phyloP scores from a whole-genome alignment of 2,797 vertebrate genomes.

The Platalea minor region DNA sequence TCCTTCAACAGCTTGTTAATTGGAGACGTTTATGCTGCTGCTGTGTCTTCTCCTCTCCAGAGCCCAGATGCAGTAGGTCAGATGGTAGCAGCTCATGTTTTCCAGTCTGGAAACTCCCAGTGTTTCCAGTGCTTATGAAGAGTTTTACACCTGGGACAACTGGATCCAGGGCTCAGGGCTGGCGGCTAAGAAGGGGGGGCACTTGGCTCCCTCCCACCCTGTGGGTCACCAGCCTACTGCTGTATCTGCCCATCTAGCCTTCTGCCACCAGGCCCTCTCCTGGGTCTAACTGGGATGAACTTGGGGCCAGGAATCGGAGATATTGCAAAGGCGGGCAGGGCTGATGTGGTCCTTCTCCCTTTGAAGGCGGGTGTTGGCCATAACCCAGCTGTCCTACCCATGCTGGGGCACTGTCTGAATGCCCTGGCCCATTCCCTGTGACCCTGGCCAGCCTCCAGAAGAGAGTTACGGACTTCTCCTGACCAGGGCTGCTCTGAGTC shows the following conservation, averaged over 20 bases:
- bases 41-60: not conserved
- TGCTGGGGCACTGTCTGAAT: not conserved
- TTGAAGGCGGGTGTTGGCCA: not conserved
- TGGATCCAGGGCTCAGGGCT: not conserved
- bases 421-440: not conserved
- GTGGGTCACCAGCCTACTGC: not conserved
- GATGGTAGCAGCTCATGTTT: not conserved
- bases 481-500: not conserved
- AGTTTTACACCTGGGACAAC: not conserved
- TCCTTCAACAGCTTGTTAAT: not conserved
- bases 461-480: not conserved
- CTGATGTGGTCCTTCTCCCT: not conserved
- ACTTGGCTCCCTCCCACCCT: not conserved
- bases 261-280: not conserved
- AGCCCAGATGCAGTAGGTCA: not conserved
- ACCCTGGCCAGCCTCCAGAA: not conserved
- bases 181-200: rapidly evolving
- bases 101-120: not conserved
- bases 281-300: not conserved
- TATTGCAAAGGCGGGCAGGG: not conserved
- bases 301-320: not conserved
- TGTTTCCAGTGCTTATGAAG: not conserved
- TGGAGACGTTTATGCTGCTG: not conserved
- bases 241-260: not conserved
- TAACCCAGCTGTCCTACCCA: not conserved